Evolutionary conservation across 1,140 invertebrate genomes (phyloP).

Genomic region (Pseudomyrmex concolor): DNA sequence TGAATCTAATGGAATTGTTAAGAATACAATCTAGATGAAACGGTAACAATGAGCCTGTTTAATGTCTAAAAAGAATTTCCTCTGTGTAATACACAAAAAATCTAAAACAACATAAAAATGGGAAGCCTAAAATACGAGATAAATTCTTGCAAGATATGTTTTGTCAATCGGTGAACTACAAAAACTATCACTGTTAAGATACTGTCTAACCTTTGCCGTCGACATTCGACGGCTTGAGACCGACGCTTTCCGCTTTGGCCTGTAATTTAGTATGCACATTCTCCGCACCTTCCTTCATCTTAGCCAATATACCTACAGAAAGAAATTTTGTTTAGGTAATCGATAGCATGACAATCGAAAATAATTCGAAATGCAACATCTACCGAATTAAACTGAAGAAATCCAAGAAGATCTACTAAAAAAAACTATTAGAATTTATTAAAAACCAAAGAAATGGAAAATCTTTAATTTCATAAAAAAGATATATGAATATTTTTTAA

Average conservation of each 20-base stretch:
- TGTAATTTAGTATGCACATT: slow-evolving; percentile 97
- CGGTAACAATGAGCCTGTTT: not conserved
- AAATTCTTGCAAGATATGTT: slow-evolving; percentile 53
- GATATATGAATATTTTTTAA: too few relatives aligned
- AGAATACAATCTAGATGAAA: slow-evolving; percentile 28
- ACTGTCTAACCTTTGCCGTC: slow-evolving; percentile 87
- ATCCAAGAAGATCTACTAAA: slow-evolving; percentile 5
- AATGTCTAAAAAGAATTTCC: slow-evolving; percentile 8
- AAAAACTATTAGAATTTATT: slow-evolving; percentile 19
- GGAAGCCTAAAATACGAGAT: slow-evolving; percentile 55
- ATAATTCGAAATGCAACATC: slow-evolving; percentile 44
- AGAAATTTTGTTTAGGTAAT: slow-evolving; percentile 74
- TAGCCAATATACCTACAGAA: slow-evolving; percentile 93
- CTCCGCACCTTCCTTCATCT: slow-evolving; percentile 98
- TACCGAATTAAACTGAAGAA: slow-evolving; percentile 45
- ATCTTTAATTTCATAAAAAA: not conserved
- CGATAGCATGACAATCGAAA: not conserved
- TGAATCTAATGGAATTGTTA: slow-evolving; percentile 39
- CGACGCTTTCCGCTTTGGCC: slow-evolving; percentile 94
- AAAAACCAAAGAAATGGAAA: not conserved
- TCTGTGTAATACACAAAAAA: slow-evolving; percentile 19
- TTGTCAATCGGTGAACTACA: slow-evolving; percentile 43
- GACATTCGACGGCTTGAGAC: slow-evolving; percentile 85
- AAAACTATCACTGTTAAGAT: slow-evolving; percentile 51
- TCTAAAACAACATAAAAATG: slow-evolving; percentile 26